Evolutionary conservation across 1,140 invertebrate species (phyloP), one percentile per base, ranked within the genome.

Genomic region (Bilobella aurantiaca): DNA sequence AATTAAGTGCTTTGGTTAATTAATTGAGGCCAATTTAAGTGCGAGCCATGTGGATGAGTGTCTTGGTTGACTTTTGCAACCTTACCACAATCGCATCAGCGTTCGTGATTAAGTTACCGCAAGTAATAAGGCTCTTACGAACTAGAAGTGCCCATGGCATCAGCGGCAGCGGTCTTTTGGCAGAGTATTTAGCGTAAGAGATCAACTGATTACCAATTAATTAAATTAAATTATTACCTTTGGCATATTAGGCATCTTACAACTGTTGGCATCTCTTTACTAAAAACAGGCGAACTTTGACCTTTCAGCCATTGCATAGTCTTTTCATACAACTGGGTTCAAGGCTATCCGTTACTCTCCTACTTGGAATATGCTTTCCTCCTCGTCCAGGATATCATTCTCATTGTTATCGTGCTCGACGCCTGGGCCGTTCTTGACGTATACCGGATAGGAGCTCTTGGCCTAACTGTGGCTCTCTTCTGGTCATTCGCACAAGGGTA

Each of bases 171-270:
- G 70, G 69, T 57, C 60, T 69, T 25, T 61, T 73, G 49, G 62
- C 73, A 3, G 73, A 74, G 63, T 64, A 73, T n/a, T 62, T 71
- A 18, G 67, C 69, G 73, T 74, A 70, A 74, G 68, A 29, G 1
- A n/a, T 31, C 2, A 14, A 23, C 27, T 29, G 30, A 58, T 58
- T 58, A 58, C 21, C 25, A 23, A 29, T 58, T 27, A 58, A 27
- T 58, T 29, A 27, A 29, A 58, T 28, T 58, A 58, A 28, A 18
- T 18, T 62, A n/a, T 29, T 8, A 62, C 25, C 8, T 61, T 61
- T 61, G 29, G 2, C 27, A 61, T 37, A 27, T 30, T 28, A 3
- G 18, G 23, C 53, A 12, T 57, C 12, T 57, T 14, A 57, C 16
- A 16, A n/a, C 12, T 16, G 53, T 23, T 27, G 31, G 21, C 28